phyloP scores from a whole-genome alignment of 64 coral and sea anemone species.

The Hydrozoanthus tunicans region DNA sequence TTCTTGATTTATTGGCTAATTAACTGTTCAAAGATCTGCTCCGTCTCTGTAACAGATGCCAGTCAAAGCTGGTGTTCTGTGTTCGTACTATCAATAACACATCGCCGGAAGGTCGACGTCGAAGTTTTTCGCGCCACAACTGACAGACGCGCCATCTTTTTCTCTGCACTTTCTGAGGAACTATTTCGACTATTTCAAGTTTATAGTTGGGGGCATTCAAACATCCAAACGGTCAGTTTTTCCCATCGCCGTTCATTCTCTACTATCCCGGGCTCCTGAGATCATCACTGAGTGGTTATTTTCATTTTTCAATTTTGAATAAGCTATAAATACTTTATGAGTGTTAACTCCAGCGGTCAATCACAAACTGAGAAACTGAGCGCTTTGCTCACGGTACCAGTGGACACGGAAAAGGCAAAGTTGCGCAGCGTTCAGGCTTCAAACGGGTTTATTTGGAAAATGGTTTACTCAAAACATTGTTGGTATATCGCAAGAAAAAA shows the following conservation, averaged over 20 bases:
- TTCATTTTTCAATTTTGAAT: constrained; percentile 27
- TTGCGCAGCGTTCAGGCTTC: too few species aligned
- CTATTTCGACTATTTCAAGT: too few species aligned
- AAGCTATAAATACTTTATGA: constrained; percentile 47
- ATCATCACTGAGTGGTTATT: not conserved
- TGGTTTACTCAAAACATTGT: too few species aligned
- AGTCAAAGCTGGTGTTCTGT: not conserved
- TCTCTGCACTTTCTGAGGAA: not conserved
- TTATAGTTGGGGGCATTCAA: too few species aligned
- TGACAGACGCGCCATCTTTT: not conserved
- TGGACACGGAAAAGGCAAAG: too few species aligned
- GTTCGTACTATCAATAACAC: constrained; percentile 1
- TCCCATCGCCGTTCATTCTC: not conserved
- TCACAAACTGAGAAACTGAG: not conserved
- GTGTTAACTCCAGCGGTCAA: constrained; percentile 23
- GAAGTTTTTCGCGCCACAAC: not conserved
- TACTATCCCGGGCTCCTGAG: not conserved
- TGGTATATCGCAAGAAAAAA: too few species aligned
- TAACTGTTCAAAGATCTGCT: not conserved
- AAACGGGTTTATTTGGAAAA: too few species aligned
- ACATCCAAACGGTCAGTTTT: too few species aligned
- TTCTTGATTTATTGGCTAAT: constrained; percentile 36
- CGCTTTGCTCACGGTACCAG: constrained; percentile 33
- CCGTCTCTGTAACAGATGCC: constrained; percentile 6
- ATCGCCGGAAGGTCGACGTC: not conserved